Evolutionary conservation across 2,888 invertebrate genomes (phyloP).

Genomic region (Tigriopus californicus): DNA sequence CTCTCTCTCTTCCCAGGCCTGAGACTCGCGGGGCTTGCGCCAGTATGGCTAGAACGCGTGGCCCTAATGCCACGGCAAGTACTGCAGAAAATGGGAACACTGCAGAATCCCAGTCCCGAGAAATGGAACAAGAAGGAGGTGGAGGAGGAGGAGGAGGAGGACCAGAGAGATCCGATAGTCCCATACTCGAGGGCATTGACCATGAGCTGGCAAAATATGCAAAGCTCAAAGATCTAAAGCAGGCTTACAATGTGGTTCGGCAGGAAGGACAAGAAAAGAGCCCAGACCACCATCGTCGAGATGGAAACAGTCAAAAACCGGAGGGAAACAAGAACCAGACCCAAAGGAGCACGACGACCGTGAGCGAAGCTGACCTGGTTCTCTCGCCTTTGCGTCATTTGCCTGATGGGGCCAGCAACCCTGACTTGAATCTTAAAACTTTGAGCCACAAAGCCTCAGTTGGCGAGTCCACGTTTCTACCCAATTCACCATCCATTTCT

Average conservation of each 20-base stretch:
- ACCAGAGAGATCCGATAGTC: conserved; percentile 3
- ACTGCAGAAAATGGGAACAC: not conserved
- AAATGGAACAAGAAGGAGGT: not conserved
- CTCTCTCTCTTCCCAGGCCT: no score
- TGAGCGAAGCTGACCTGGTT: not conserved
- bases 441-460: conserved; percentile 2
- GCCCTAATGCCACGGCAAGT: not conserved
- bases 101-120: not conserved
- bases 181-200: conserved; percentile 15
- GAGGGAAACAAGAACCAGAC: not conserved
- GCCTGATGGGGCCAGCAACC: conserved; percentile 84
- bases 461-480: not conserved
- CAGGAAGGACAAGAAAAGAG: no score
- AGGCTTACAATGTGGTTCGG: not conserved
- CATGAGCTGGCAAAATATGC: conserved; percentile 13
- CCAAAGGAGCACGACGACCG: not conserved
- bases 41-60: not conserved
- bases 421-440: conserved; percentile 42
- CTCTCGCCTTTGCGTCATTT: conserved; percentile 42
- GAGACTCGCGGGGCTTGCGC: no score
- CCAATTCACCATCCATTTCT: no score
- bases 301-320: no score
- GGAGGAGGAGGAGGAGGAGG: not conserved
- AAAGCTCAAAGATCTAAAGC: conserved; percentile 11
- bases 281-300: no score